phyloP scores from a whole-genome alignment of 1,140 invertebrate genomes.

The Pteromalus puparum region DNA sequence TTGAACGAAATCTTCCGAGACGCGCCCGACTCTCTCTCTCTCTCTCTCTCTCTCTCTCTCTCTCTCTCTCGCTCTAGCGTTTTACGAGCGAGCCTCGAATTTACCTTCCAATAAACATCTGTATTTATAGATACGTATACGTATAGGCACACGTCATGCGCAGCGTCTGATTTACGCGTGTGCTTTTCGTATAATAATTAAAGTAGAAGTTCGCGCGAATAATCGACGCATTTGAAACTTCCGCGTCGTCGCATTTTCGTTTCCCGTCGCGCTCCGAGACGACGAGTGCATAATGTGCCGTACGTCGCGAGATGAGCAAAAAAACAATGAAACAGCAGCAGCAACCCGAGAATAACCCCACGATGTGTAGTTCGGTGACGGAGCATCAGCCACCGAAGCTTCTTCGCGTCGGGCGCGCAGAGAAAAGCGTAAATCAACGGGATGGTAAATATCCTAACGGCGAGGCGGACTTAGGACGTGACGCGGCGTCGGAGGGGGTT shows the following conservation, averaged over 20 bases:
- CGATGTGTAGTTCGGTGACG: too few species aligned
- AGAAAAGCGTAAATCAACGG: slow-evolving; percentile 21
- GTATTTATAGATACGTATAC: slow-evolving; percentile 36
- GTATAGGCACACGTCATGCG: background rate
- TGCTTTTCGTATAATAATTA: background rate
- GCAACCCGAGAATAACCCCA: too few species aligned
- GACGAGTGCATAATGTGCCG: too few species aligned
- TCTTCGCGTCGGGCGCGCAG: too few species aligned
- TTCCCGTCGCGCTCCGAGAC: too few species aligned
- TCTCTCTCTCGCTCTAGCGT: background rate
- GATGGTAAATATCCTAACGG: slow-evolving; percentile 8
- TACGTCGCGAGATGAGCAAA: too few species aligned
- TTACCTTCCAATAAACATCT: slow-evolving; percentile 44
- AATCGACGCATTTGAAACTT: too few species aligned
- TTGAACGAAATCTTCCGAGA: slow-evolving; percentile 53
- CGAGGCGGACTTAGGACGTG: background rate
- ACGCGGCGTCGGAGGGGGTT: background rate
- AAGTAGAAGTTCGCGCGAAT: background rate
- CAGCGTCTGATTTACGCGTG: background rate
- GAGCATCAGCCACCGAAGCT: too few species aligned
- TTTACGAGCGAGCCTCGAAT: slow-evolving; percentile 41
- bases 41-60: background rate
- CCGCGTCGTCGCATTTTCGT: too few species aligned
- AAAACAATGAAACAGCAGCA: too few species aligned
- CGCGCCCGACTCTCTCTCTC: slow-evolving; percentile 3